Conservation (phyloP, 2,113 vertebrate genomes). For the Petrocephalus microphthalmus region DNA sequence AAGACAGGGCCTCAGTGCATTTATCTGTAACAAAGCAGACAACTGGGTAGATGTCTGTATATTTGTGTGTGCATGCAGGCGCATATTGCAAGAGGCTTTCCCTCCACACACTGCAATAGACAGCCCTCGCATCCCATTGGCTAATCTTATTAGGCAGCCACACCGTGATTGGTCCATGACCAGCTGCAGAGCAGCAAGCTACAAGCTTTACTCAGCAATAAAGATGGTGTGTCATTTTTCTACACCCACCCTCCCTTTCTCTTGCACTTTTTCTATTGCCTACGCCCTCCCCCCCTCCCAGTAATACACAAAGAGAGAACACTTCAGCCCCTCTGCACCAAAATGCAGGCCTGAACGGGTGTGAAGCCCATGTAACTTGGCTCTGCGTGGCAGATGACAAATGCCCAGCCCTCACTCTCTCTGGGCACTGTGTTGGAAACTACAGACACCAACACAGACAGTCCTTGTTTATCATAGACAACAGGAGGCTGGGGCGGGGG, state of each 20-base stretch:
- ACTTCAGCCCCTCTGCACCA: constrained; percentile 1
- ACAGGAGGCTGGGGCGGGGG: neutral
- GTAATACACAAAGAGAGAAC: neutral
- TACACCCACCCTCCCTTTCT: neutral
- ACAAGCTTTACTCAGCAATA: constrained; percentile 38
- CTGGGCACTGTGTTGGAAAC: neutral
- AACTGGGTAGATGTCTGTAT: neutral
- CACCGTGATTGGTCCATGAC: constrained; percentile 33
- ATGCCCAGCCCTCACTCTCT: neutral
- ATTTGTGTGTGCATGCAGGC: neutral
- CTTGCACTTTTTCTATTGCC: neutral
- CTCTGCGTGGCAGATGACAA: neutral
- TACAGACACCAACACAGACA: neutral
- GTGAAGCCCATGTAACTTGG: neutral
- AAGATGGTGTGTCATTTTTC: constrained; percentile 12
- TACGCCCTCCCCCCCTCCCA: neutral
- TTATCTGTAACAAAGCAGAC: neutral
- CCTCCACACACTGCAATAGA: constrained; percentile 24
- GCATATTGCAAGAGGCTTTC: neutral
- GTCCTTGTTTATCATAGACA: neutral
- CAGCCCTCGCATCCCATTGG: constrained; percentile 26
- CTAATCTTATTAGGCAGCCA: constrained; percentile 27
- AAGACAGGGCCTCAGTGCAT: neutral
- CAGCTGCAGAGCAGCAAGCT: constrained; percentile 35
- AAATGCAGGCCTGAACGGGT: neutral